phyloP scores from a whole-genome alignment of 1,140 invertebrate genomes.

The Drosophila seguyi region DNA sequence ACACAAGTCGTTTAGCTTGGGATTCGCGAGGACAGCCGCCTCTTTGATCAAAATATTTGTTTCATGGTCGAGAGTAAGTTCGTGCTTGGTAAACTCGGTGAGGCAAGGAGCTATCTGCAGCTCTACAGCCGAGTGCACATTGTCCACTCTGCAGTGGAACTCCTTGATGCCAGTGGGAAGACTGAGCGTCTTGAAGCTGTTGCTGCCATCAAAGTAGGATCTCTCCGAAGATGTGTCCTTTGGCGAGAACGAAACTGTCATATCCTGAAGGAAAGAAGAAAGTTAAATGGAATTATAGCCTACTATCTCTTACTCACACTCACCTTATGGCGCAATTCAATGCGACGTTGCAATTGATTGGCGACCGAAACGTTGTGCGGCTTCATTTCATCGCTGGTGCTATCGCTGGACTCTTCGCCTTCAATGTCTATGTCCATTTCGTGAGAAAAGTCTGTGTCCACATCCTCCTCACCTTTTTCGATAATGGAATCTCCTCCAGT shows the following conservation, averaged over 20 bases:
- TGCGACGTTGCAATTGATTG: slow-evolving; percentile 37
- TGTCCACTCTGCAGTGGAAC: slow-evolving; percentile 63
- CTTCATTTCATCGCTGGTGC: not conserved
- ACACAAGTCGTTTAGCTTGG: slow-evolving; percentile 50
- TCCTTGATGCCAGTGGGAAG: slow-evolving; percentile 62
- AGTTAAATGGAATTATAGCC: not conserved
- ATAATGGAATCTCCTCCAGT: not conserved
- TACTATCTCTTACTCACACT: not conserved
- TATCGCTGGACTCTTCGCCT: not conserved
- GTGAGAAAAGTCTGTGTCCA: not conserved
- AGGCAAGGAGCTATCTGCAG: slow-evolving; percentile 67
- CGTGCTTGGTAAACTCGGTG: slow-evolving; percentile 63
- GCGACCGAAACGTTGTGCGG: not conserved
- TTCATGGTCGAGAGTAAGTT: slow-evolving; percentile 46
- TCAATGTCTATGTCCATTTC: slow-evolving; percentile 5
- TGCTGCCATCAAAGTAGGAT: slow-evolving; percentile 43
- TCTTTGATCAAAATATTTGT: slow-evolving; percentile 51
- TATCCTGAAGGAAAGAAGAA: slow-evolving; percentile 21
- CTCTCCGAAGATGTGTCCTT: slow-evolving; percentile 63
- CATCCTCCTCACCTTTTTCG: not conserved
- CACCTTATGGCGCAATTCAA: slow-evolving; percentile 52
- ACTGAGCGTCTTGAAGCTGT: slow-evolving; percentile 50
- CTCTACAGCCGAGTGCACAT: slow-evolving; percentile 55
- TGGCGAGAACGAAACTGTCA: slow-evolving; percentile 49
- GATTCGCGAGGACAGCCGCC: slow-evolving; percentile 23